Conservation (phyloP, 1,140 invertebrate species). For the Bombus pascuorum region DNA sequence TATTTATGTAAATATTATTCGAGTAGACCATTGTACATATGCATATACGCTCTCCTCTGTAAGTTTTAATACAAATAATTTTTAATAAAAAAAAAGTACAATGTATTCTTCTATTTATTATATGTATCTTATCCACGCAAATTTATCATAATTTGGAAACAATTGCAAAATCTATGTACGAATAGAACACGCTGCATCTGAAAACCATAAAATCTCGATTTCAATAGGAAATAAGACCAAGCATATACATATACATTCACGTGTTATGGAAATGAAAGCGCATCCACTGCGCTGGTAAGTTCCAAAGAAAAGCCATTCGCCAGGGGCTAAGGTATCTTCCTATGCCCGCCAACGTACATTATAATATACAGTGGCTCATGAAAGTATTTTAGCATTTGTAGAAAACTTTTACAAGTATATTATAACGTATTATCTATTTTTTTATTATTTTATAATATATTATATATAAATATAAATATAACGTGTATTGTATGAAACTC, state of each 20-base stretch:
- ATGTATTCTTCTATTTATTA: not conserved
- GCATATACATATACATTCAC: not conserved
- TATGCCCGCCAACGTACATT: not conserved
- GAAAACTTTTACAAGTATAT: too few species aligned
- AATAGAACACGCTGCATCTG: not conserved
- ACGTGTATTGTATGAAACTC: too few species aligned
- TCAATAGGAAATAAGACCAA: not conserved
- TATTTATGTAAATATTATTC: conserved; percentile 29
- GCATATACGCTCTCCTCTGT: not conserved
- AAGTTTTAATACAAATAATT: not conserved
- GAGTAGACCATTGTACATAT: conserved; percentile 27
- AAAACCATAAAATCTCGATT: conserved; percentile 11
- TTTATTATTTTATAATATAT: too few species aligned
- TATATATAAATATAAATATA: too few species aligned
- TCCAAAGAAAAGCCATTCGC: conserved; percentile 45
- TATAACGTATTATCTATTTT: too few species aligned
- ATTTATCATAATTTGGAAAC: not conserved
- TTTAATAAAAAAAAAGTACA: not conserved
- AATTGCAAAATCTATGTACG: not conserved
- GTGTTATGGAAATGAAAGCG: conserved; percentile 1
- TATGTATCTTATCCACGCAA: not conserved
- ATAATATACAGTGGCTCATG: not conserved
- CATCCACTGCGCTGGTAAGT: not conserved
- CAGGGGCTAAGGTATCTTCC: not conserved
- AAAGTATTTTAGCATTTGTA: not conserved